Conservation (phyloP, 2,888 invertebrate species). For the Agrochola circellaris region DNA sequence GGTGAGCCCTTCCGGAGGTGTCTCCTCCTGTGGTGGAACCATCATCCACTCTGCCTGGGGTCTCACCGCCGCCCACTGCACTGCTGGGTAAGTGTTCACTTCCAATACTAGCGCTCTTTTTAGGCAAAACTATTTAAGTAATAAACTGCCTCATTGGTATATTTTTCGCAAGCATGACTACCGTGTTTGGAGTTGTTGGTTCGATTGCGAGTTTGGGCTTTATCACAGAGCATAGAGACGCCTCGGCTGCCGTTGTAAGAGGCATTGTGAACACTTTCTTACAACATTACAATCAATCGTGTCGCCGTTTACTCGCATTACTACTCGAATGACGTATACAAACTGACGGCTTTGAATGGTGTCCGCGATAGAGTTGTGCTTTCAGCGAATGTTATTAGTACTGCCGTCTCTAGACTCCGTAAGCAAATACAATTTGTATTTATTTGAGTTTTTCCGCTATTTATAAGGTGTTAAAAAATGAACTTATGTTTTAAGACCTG, state of each 20-base stretch:
- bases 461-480: no score
- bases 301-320: background rate
- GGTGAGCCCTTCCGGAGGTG: conserved; percentile 68
- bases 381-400: no score
- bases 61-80: conserved; percentile 80
- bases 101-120: background rate
- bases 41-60: conserved; percentile 76
- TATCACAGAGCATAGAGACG: background rate
- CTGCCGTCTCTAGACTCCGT: background rate
- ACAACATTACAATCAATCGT: background rate
- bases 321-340: no score
- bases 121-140: no score
- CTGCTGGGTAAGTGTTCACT: conserved; percentile 34
- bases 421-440: background rate
- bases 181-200: background rate
- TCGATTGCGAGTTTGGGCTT: background rate
- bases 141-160: background rate
- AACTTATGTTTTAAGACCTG: no score
- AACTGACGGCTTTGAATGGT: no score
- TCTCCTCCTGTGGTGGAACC: conserved; percentile 75
- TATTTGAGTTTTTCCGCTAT: no score
- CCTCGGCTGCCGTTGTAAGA: background rate
- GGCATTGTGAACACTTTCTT: background rate
- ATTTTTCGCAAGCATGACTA: background rate
- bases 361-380: no score